Conservation (phyloP, 2,797 vertebrate genomes). For the Rhinoraja longicauda region DNA sequence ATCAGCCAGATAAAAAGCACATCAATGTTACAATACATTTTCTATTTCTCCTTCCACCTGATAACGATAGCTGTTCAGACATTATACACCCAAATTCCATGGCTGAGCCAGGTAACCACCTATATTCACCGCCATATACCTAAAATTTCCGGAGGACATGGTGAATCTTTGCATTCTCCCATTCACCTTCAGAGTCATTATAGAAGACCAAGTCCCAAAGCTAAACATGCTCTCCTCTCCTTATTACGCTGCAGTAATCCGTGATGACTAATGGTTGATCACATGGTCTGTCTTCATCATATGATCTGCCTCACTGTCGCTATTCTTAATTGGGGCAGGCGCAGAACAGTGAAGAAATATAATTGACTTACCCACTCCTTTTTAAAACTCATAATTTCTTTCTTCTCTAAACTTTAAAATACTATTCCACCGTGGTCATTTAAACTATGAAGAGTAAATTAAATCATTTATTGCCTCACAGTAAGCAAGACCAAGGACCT, state of each 20-base stretch:
- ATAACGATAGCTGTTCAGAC: not conserved
- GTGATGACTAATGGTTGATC: not conserved
- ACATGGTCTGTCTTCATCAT: not conserved
- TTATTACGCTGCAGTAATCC: not conserved
- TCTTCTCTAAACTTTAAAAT: not conserved
- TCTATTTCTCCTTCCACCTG: not conserved
- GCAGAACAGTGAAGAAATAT: not conserved
- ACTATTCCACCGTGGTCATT: not conserved
- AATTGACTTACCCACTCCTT: not conserved
- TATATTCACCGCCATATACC: not conserved
- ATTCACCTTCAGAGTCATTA: not conserved
- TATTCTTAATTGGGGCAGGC: not conserved
- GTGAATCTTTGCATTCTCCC: not conserved
- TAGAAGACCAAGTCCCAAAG: not conserved
- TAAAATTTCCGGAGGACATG: not conserved
- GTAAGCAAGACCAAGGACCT: not conserved
- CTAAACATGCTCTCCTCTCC: not conserved
- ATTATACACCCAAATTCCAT: not conserved
- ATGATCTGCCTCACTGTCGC: not conserved
- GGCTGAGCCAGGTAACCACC: not conserved
- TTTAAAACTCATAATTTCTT: not conserved
- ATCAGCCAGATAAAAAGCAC: not conserved
- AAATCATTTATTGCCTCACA: not conserved
- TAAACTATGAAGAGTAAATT: not conserved
- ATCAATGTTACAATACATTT: not conserved